Percentiles rank a stretch among this genome's conserved stretches.
Conservation (phyloP, 2,888 invertebrate genomes). For the Oscheius myriophilus region DNA sequence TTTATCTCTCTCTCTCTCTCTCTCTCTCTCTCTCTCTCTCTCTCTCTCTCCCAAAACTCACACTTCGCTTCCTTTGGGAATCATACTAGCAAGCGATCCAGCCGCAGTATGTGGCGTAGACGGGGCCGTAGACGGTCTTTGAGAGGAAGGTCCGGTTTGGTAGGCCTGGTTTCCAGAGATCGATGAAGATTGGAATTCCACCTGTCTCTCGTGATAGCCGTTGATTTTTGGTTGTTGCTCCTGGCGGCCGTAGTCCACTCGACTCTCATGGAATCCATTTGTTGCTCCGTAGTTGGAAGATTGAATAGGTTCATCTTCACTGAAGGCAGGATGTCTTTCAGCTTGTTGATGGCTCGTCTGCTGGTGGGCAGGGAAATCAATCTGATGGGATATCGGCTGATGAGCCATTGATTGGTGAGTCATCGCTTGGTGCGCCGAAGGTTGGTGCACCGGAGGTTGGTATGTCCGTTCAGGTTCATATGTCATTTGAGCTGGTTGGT, state of each 20-base stretch:
- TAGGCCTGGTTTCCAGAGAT: no score
- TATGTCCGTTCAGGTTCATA: no score
- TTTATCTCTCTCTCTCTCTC: no score
- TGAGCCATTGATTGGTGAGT: background rate
- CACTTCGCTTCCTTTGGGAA: constrained; percentile 53
- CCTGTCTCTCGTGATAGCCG: no score
- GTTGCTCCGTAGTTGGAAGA: background rate
- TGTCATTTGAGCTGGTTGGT: no score
- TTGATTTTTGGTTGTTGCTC: background rate
- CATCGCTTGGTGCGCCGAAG: no score
- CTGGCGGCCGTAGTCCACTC: background rate
- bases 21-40: no score
- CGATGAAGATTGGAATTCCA: no score
- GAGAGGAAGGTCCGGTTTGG: no score
- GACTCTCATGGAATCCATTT: constrained; percentile 9
- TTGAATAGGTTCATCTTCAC: constrained; percentile 14
- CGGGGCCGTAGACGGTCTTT: background rate
- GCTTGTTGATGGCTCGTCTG: no score
- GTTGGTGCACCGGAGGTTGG: no score
- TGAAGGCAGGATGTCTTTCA: constrained; percentile 18
- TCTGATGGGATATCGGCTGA: background rate
- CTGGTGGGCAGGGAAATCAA: no score
- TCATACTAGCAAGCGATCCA: constrained; percentile 35
- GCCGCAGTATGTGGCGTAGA: constrained; percentile 1
- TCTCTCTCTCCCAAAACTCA: constrained; percentile 21